Base-by-base conservation (phyloP, 2,888 invertebrate species). In the Eustalomyia histrio region DNA sequence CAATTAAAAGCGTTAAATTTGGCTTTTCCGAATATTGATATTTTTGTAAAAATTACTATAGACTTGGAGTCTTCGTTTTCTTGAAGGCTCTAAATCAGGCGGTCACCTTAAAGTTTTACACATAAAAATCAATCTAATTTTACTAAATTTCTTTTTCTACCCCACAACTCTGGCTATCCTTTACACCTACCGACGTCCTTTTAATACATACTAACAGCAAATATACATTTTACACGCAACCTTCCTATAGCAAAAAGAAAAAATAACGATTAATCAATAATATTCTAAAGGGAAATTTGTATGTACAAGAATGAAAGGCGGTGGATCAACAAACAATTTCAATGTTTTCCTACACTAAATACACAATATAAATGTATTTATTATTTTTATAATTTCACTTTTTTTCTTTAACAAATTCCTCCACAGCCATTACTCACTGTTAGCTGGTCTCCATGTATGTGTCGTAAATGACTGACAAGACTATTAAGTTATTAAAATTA, bases 401-500 rank as follows among this genome's bases (percentile, higher is more conserved):
- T 71, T 33, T 35, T 21, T 3, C 47, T 29, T n/a, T 18, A 50
- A 60, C 67, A 63, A 50, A 65, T 61, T 71, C 43, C 43, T 80
- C 10, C 16, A 33, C 55, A 43, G 18, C n/a, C n/a, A 17, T 61
- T 60, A 43, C 39, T 39, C 39, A 39, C 12, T 39, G 10, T 39
- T 6, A 29, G 1, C 3, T 29, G n/a, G n/a, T 4, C 29, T 55
- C 7, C 7, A 57, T 57, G 16, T 33, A 16, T 57, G 9, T 76
- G 39, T n/a, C 12, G 39, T 73, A 18, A 21, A 47, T 35, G 50
- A 50, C 60, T 67, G 78, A 72, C 53, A 43, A 43, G 58, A 63
- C 67, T 73, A 80, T 76, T 80, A 74, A 76, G 73, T 80, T 80
- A 76, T 80, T 80, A 73, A 73, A 76, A 80, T 76, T 76, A 73